phyloP scores from a whole-genome alignment of 1,140 invertebrate species.

The Eueides isabella region DNA sequence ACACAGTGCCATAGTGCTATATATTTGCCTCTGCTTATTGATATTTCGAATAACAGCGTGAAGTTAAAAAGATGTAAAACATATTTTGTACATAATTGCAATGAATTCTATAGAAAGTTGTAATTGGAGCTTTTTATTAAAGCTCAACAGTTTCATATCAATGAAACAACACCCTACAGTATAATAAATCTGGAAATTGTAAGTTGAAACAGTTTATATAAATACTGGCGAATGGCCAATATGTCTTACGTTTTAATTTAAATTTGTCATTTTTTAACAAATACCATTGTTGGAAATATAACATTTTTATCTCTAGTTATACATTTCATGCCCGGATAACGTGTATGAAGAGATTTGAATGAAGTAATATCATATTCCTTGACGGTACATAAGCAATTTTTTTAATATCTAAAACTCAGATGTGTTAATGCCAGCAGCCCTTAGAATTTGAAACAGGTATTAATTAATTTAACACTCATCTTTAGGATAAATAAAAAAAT shows the following conservation, averaged over 20 bases:
- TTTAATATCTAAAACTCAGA: too few relatives aligned
- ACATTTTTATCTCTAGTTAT: neutral
- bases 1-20: too few relatives aligned
- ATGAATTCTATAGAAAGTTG: neutral
- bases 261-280: neutral
- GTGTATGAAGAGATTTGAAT: too few relatives aligned
- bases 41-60: too few relatives aligned
- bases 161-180: neutral
- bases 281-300: neutral
- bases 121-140: neutral
- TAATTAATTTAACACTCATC: too few relatives aligned
- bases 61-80: neutral
- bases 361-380: too few relatives aligned
- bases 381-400: too few relatives aligned
- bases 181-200: neutral
- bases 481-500: too few relatives aligned
- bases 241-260: neutral
- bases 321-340: neutral
- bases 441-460: too few relatives aligned
- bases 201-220: neutral
- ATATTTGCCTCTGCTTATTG: too few relatives aligned
- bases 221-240: conserved; percentile 2
- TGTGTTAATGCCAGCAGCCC: too few relatives aligned
- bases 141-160: neutral
- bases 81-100: too few relatives aligned